Evolutionary conservation across 2,113 vertebrate species (phyloP).

Genomic region (Ursus arctos): DNA sequence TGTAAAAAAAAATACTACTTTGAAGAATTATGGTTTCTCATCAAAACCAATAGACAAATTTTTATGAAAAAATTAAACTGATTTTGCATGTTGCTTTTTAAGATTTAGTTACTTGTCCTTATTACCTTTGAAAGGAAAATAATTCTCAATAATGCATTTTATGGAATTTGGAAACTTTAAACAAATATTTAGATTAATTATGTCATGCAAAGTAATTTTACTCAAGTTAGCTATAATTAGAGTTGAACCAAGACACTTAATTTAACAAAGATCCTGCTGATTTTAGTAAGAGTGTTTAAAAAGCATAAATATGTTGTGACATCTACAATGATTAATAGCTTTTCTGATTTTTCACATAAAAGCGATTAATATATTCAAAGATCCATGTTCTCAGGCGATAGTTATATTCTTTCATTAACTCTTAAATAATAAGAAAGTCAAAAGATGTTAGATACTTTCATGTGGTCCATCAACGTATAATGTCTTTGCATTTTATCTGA

Average conservation of each 20-base stretch:
- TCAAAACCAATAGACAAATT: background rate
- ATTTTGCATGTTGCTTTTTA: background rate
- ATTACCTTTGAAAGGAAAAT: slow-evolving; percentile 35
- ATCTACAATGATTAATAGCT: background rate
- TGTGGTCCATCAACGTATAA: background rate
- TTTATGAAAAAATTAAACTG: slow-evolving; percentile 19
- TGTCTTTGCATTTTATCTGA: slow-evolving; percentile 56
- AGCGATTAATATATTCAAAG: slow-evolving; percentile 27
- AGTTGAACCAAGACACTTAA: background rate
- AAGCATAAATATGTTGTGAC: background rate
- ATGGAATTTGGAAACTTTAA: background rate
- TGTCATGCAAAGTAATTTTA: slow-evolving; percentile 17
- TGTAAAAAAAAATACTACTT: background rate
- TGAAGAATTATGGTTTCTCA: background rate
- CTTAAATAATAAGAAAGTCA: background rate
- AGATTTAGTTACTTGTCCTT: slow-evolving; percentile 28
- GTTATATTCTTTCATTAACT: slow-evolving; percentile 11
- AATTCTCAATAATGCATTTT: slow-evolving; percentile 33
- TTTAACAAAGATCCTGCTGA: background rate
- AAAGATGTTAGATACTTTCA: background rate
- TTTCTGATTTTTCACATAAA: slow-evolving; percentile 54
- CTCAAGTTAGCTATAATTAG: background rate
- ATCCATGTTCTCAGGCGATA: background rate
- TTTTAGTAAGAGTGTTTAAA: slow-evolving; percentile 24
- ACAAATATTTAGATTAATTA: slow-evolving; percentile 46